These are phyloP conservation scores for Dolichopus griseipennis DNA, from an alignment of 2,888 invertebrate genomes.

Conservation along the genomic window DNA sequence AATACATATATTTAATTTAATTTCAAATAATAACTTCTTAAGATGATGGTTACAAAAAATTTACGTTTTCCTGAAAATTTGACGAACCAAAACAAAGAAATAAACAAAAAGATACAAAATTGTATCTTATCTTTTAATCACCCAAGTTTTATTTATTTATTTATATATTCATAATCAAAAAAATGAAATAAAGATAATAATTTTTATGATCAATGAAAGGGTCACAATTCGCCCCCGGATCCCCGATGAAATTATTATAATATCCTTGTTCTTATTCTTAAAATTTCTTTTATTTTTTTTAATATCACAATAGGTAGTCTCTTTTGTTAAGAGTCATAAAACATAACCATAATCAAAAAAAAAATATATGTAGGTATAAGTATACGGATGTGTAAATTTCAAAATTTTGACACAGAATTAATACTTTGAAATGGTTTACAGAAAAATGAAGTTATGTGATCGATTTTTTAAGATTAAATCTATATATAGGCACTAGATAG, in stretches of 20 bases:
- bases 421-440: too few relatives aligned
- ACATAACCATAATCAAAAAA: not conserved
- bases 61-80: not conserved
- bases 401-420: too few relatives aligned
- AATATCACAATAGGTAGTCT: not conserved
- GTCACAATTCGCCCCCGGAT: not conserved
- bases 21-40: not conserved
- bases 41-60: not conserved
- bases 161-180: too few relatives aligned
- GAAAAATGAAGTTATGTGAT: too few relatives aligned
- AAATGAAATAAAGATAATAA: not conserved
- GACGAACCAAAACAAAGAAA: not conserved
- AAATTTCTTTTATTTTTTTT: too few relatives aligned
- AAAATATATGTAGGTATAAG: too few relatives aligned
- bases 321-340: not conserved
- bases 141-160: not conserved
- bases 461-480: too few relatives aligned
- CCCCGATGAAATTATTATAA: not conserved
- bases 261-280: not conserved
- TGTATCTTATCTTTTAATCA: slow-evolving; percentile 2
- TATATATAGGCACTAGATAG: too few relatives aligned
- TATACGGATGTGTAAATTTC: too few relatives aligned
- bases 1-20: not conserved
- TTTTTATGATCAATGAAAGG: not conserved
- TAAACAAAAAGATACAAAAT: not conserved